Conservation (phyloP, 1,140 invertebrate species). For the Lepidostoma basale region DNA sequence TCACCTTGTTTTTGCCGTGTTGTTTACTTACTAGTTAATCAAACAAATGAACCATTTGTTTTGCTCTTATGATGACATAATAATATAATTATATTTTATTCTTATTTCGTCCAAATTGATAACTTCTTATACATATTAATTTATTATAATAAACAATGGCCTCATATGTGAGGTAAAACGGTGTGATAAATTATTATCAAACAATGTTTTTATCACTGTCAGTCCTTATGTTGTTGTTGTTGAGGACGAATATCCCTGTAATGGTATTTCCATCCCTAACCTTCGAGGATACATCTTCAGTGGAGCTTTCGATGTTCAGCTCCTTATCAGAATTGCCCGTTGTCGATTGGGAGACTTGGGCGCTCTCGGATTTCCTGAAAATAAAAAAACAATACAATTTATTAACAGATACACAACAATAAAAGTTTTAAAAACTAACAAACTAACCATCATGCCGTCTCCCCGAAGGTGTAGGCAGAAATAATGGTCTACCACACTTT, state of each 20-base stretch:
- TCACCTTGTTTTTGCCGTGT: neutral
- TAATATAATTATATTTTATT: neutral
- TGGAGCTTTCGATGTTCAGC: neutral
- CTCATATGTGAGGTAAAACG: neutral
- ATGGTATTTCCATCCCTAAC: neutral
- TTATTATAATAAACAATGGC: neutral
- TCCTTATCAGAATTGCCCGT: neutral
- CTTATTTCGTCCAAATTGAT: too few species aligned
- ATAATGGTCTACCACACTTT: too few species aligned
- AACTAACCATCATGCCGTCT: too few species aligned
- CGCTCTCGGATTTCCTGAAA: neutral
- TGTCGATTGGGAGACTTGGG: neutral
- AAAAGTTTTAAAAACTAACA: too few species aligned
- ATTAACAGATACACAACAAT: neutral
- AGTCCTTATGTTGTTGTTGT: constrained; percentile 1
- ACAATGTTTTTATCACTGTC: constrained; percentile 13
- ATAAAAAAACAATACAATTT: neutral
- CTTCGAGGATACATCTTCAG: neutral
- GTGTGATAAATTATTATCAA: neutral
- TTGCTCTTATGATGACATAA: neutral
- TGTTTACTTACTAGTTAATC: neutral
- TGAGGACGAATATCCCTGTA: constrained; percentile 12
- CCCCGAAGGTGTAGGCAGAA: too few species aligned
- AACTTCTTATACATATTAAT: too few species aligned
- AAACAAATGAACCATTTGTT: neutral